A percentile compares a stretch with the other conserved stretches of the same genome.
Conservation (phyloP, 2,797 vertebrate genomes). For the Petrocephalus sullivani region DNA sequence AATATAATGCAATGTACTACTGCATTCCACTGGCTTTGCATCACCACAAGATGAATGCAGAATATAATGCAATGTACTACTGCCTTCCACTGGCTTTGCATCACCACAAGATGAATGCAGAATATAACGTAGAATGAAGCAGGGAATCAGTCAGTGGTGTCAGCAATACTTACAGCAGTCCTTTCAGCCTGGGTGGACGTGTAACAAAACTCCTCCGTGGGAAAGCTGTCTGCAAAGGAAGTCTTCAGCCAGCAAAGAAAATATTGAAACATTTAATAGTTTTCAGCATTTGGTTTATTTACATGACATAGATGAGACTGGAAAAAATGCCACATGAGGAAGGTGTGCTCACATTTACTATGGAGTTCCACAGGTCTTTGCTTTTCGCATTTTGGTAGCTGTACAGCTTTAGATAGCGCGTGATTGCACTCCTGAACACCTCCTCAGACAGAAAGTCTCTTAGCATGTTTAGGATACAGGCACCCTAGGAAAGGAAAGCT, state of each 20-base stretch:
- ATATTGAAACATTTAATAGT: not conserved
- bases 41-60: no score
- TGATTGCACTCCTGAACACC: constrained; percentile 23
- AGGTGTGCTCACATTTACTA: constrained; percentile 18
- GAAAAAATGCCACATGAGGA: not conserved
- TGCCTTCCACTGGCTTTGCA: not conserved
- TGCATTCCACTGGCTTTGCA: no score
- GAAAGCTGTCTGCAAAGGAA: constrained; percentile 4
- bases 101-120: not conserved
- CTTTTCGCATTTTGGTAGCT: constrained; percentile 26
- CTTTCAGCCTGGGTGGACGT: constrained; percentile 9
- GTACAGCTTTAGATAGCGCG: constrained; percentile 20
- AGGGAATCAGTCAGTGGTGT: not conserved
- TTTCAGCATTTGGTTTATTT: not conserved
- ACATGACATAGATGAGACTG: not conserved
- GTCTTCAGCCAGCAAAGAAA: constrained; percentile 17
- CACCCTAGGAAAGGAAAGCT: constrained; percentile 16
- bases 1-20: no score
- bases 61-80: not conserved
- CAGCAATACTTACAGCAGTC: constrained; percentile 21
- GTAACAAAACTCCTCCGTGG: constrained; percentile 12
- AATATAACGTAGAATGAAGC: not conserved
- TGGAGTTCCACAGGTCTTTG: constrained; percentile 20
- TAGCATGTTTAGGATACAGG: constrained; percentile 30
- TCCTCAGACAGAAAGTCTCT: constrained; percentile 27